Evolutionary conservation across 1,140 invertebrate species (phyloP).

Genomic region (Drosophila sproati): DNA sequence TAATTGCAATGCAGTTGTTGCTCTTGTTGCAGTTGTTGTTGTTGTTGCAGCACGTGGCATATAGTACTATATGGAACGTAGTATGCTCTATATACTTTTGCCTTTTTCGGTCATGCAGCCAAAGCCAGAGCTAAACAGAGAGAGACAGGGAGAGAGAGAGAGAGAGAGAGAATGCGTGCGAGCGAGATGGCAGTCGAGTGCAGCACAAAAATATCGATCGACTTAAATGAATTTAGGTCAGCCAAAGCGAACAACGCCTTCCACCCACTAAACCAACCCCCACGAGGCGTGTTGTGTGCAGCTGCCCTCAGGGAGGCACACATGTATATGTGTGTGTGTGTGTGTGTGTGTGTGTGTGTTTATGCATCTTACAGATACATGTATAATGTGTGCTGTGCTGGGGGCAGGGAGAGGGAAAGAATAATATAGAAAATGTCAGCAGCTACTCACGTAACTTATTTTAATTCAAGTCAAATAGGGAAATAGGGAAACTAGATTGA

Average conservation of each 20-base stretch:
- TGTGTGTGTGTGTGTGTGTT: conserved; percentile 13
- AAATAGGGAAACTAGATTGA: conserved; percentile 73
- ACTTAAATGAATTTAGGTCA: conserved; percentile 82
- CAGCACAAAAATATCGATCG: conserved; percentile 71
- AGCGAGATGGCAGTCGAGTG: conserved; percentile 43
- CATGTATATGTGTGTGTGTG: neutral
- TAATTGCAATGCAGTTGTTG: conserved; percentile 71
- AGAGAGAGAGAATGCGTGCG: conserved; percentile 23
- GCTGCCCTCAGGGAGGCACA: neutral
- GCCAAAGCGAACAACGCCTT: conserved; percentile 6
- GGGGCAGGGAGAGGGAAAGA: neutral
- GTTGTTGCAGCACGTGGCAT: conserved; percentile 28
- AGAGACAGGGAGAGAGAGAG: conserved; percentile 12
- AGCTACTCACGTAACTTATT: conserved; percentile 78
- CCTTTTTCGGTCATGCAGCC: conserved; percentile 65
- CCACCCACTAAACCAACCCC: conserved; percentile 20
- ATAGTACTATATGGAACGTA: conserved; percentile 58
- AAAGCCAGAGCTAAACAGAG: neutral
- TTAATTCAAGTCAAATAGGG: conserved; percentile 76
- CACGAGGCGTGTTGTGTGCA: conserved; percentile 40
- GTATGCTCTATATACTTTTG: conserved; percentile 74
- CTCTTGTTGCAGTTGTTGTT: conserved; percentile 11
- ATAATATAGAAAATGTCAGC: conserved; percentile 65
- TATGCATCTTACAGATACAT: conserved; percentile 63
- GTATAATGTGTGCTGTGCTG: conserved; percentile 14